Conservation (phyloP, 2,888 invertebrate genomes). For the Coecobrya sp. region DNA sequence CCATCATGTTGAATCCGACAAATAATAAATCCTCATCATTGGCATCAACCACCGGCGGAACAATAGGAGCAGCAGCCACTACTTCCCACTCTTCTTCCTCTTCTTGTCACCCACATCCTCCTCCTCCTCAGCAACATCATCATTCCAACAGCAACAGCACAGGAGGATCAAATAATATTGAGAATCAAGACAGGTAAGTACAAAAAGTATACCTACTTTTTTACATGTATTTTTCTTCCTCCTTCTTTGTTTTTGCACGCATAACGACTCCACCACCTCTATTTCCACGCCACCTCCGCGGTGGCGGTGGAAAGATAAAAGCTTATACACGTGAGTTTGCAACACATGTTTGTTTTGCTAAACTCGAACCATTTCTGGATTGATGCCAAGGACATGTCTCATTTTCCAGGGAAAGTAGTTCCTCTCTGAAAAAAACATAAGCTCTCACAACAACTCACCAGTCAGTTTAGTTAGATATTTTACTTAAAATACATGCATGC, state of each 20-base stretch:
- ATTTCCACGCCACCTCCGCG: not conserved
- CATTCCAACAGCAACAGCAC: not conserved
- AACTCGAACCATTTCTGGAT: constrained; percentile 26
- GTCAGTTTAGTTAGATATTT: too few relatives aligned
- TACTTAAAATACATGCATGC: too few relatives aligned
- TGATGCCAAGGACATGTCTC: constrained; percentile 46
- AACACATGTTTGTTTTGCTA: constrained; percentile 40
- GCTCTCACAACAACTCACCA: too few relatives aligned
- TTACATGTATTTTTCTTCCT: not conserved
- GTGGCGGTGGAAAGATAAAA: too few relatives aligned
- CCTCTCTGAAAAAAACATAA: not conserved
- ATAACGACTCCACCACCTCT: not conserved
- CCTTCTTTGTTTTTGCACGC: not conserved
- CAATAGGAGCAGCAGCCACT: not conserved
- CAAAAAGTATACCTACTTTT: not conserved
- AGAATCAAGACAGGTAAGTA: constrained; percentile 37
- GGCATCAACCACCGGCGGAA: not conserved
- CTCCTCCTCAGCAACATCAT: not conserved
- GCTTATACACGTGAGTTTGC: constrained; percentile 22
- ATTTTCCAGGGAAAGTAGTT: constrained; percentile 28
- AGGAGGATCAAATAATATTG: not conserved
- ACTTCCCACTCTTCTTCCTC: not conserved
- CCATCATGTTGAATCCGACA: constrained; percentile 11
- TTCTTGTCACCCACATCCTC: constrained; percentile 1
- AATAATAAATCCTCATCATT: not conserved